phyloP scores from a whole-genome alignment of 2,797 vertebrate genomes.

The Lophius americanus region DNA sequence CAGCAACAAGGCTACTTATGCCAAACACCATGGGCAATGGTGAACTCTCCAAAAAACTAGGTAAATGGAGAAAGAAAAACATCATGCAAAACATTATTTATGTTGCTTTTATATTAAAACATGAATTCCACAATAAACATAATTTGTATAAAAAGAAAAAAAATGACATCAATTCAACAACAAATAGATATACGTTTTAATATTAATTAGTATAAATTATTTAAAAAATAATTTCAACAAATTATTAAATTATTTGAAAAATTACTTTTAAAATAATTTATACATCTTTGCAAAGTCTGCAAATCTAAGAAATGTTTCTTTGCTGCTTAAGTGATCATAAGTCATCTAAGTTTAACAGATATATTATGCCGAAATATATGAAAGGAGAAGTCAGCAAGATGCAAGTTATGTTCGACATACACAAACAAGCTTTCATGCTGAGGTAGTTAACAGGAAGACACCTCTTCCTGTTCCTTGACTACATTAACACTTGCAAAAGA shows the following conservation, averaged over 20 bases:
- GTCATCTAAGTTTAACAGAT: background rate
- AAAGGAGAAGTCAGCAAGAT: background rate
- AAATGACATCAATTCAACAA: background rate
- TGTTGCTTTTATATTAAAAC: background rate
- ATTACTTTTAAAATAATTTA: no score
- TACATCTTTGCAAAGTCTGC: no score
- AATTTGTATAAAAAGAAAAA: background rate
- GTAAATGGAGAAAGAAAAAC: constrained; percentile 19
- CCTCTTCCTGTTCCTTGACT: constrained; percentile 38
- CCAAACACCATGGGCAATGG: constrained; percentile 42
- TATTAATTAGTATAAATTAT: no score
- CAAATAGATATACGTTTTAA: no score
- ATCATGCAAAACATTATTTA: background rate
- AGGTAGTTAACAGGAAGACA: constrained; percentile 39
- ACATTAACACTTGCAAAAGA: background rate
- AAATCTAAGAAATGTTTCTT: background rate
- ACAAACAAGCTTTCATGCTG: background rate
- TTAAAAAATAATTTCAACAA: no score
- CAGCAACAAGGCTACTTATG: constrained; percentile 50
- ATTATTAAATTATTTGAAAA: no score
- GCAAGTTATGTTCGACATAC: background rate
- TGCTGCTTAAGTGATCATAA: background rate
- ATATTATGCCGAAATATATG: background rate
- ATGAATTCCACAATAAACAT: no score
- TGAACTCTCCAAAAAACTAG: rapidly evolving